Evolutionary conservation across 1,140 invertebrate species (phyloP).

Genomic region (Caenorhabditis elegans): DNA sequence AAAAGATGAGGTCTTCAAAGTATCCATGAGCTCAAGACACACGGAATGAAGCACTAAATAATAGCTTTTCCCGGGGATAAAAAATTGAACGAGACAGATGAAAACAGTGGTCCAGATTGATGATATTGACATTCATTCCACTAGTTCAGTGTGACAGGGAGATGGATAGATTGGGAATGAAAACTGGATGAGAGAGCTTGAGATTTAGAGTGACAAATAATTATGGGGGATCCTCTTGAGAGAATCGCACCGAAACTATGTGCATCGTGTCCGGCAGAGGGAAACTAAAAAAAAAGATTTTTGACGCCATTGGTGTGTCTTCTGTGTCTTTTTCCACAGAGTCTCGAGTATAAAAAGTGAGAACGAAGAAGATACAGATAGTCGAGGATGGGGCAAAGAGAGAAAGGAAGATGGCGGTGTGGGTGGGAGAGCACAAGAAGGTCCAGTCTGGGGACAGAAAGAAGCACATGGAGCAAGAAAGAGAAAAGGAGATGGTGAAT

Average conservation of each 20-base stretch:
- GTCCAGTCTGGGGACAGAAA: not conserved
- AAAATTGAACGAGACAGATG: not conserved
- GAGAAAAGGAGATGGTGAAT: not conserved
- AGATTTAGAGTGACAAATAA: conserved; percentile 24
- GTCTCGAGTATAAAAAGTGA: not conserved
- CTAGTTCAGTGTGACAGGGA: not conserved
- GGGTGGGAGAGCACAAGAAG: not conserved
- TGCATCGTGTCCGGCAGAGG: not conserved
- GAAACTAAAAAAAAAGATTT: not conserved
- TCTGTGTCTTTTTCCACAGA: not conserved
- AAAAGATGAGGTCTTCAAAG: too few relatives aligned
- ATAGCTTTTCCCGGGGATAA: not conserved
- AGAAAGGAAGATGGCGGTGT: not conserved
- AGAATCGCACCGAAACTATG: not conserved
- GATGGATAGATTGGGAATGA: not conserved
- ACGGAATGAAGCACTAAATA: not conserved
- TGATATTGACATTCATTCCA: not conserved
- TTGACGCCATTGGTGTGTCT: not conserved
- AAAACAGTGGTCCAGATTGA: not conserved
- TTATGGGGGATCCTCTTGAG: not conserved
- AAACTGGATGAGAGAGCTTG: not conserved
- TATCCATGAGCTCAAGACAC: too few relatives aligned
- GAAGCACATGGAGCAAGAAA: not conserved
- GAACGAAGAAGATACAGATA: not conserved
- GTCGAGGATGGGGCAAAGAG: not conserved